Conservation (phyloP, 2,888 invertebrate species). For the Neria commutata region DNA sequence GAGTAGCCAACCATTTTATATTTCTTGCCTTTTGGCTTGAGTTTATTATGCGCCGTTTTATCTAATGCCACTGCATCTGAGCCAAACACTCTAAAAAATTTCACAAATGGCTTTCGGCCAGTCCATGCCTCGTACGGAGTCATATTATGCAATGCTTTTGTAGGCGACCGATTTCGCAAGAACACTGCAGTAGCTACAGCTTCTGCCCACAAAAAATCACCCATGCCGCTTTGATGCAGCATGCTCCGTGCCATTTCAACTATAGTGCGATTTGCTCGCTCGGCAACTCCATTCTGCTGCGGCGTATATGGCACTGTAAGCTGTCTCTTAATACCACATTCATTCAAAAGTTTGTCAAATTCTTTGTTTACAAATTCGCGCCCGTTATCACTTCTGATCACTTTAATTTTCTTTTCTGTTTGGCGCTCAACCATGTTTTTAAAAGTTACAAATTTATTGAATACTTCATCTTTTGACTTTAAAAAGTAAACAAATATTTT, state of each 20-base stretch:
- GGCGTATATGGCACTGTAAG: slow-evolving; percentile 22
- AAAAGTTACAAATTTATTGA: slow-evolving; percentile 18
- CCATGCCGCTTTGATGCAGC: slow-evolving; percentile 12
- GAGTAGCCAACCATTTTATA: not conserved
- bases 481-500: slow-evolving; percentile 21
- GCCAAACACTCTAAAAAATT: slow-evolving; percentile 23
- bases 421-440: slow-evolving; percentile 21
- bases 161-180: slow-evolving; percentile 19
- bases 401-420: slow-evolving; percentile 20
- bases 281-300: slow-evolving; percentile 26
- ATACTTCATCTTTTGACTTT: slow-evolving; percentile 22
- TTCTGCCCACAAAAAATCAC: slow-evolving; percentile 24
- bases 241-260: slow-evolving; percentile 23
- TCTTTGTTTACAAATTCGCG: slow-evolving; percentile 17
- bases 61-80: slow-evolving; percentile 15
- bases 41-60: not conserved
- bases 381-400: slow-evolving; percentile 24
- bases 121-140: slow-evolving; percentile 27
- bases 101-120: slow-evolving; percentile 21
- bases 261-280: slow-evolving; percentile 19
- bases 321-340: slow-evolving; percentile 22
- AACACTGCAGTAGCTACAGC: slow-evolving; percentile 26
- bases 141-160: slow-evolving; percentile 2
- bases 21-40: not conserved
- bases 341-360: slow-evolving; percentile 15